Evolutionary conservation across 2,113 vertebrate species (phyloP).

Genomic region (Shinisaurus crocodilurus): DNA sequence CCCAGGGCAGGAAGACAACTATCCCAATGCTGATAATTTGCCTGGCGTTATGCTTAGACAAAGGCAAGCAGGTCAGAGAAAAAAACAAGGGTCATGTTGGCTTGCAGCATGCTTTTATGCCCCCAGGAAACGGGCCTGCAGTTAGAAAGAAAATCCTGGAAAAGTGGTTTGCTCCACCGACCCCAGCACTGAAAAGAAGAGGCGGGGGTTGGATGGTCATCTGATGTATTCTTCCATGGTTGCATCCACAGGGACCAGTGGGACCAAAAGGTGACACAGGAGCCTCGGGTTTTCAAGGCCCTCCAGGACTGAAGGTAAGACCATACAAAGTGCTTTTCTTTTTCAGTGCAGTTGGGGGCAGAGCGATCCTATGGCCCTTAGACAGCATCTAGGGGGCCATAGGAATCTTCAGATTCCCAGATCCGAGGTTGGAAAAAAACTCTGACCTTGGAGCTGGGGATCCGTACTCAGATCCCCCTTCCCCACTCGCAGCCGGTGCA

Average conservation of each 20-base stretch:
- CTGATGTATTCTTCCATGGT: constrained; percentile 6
- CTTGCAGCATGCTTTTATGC: neutral
- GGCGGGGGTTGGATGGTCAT: neutral
- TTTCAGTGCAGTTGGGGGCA: neutral
- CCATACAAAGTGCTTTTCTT: rapidly evolving
- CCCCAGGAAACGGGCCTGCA: neutral
- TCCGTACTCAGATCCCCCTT: too few species aligned
- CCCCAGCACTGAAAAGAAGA: neutral
- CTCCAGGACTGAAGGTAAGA: constrained; percentile 70
- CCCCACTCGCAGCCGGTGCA: too few species aligned
- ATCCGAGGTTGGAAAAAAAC: too few species aligned
- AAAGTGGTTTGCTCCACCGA: neutral
- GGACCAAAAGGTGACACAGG: constrained; percentile 75
- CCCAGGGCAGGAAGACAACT: too few species aligned
- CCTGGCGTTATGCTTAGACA: neutral
- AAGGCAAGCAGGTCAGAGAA: neutral
- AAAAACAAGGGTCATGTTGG: neutral
- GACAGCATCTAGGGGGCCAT: too few species aligned
- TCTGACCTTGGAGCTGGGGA: too few species aligned
- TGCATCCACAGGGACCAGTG: constrained; percentile 57
- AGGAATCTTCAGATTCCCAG: too few species aligned
- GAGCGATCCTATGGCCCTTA: too few species aligned
- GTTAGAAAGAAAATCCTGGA: neutral
- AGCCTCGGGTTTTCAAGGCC: constrained; percentile 57
- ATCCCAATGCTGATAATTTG: neutral